Evolutionary conservation across 2,888 invertebrate genomes (phyloP).

Genomic region (Shargacucullia verbasci): DNA sequence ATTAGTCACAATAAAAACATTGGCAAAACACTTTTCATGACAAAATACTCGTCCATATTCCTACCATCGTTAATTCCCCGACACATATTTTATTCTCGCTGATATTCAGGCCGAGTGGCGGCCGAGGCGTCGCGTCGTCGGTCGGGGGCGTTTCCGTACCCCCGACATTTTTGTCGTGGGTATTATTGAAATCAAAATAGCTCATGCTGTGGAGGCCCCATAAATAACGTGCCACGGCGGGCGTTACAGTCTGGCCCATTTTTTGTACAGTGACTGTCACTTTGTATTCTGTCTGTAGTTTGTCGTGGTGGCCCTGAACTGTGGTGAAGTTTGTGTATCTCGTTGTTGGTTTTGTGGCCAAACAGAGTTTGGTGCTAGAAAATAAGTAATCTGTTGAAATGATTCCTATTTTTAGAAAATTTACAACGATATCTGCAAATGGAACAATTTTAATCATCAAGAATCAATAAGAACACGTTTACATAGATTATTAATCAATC

Average conservation of each 20-base stretch:
- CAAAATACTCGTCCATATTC: slow-evolving; percentile 36
- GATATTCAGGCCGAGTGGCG: slow-evolving; percentile 47
- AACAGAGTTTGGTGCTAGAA: too few species aligned
- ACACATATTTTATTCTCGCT: slow-evolving; percentile 55
- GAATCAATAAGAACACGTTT: too few species aligned
- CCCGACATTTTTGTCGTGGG: slow-evolving; percentile 58
- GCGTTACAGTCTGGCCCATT: slow-evolving; percentile 42
- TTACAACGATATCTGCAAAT: too few species aligned
- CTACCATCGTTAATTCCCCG: slow-evolving; percentile 45
- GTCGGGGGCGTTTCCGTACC: slow-evolving; percentile 44
- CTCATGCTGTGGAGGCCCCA: slow-evolving; percentile 47
- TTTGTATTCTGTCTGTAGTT: slow-evolving; percentile 33
- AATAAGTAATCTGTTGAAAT: too few species aligned
- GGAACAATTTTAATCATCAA: too few species aligned
- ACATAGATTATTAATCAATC: too few species aligned
- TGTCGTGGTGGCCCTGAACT: slow-evolving; percentile 12
- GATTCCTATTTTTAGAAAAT: too few species aligned
- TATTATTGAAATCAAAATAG: slow-evolving; percentile 65
- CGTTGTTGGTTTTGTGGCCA: too few species aligned
- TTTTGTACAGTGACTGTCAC: slow-evolving; percentile 50
- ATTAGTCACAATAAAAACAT: neutral
- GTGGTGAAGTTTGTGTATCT: slow-evolving; percentile 13
- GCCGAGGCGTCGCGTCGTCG: slow-evolving; percentile 45
- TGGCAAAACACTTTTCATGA: slow-evolving; percentile 9
- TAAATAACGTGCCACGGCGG: slow-evolving; percentile 59